phyloP scores from a whole-genome alignment of 2,797 vertebrate genomes.

The Hapalemur alaotrensis region DNA sequence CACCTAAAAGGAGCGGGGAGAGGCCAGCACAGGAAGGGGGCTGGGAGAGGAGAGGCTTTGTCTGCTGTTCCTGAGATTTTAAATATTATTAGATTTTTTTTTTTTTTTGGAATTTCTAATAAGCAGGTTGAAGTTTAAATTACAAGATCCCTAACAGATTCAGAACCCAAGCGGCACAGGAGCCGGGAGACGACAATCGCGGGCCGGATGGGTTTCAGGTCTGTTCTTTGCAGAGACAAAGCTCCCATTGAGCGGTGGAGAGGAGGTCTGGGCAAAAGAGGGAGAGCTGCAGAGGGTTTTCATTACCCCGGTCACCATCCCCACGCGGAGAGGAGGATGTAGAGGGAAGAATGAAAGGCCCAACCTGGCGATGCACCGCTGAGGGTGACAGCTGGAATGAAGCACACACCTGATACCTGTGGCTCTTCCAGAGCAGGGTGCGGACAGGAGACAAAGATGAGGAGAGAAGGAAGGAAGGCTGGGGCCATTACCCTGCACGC shows the following conservation, averaged over 20 bases:
- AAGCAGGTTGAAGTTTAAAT: constrained; percentile 88
- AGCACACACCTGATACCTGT: constrained; percentile 21
- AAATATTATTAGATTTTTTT: constrained; percentile 82
- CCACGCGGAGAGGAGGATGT: background rate
- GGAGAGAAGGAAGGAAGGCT: background rate
- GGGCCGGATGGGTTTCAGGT: constrained; percentile 89
- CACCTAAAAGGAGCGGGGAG: no score
- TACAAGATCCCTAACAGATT: constrained; percentile 86
- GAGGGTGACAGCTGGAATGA: background rate
- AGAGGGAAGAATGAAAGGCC: constrained; percentile 57
- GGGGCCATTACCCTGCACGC: background rate
- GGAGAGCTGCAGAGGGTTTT: constrained; percentile 79
- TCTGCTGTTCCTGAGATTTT: constrained; percentile 52
- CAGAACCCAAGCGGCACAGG: constrained; percentile 84
- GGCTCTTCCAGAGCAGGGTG: background rate
- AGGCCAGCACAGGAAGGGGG: constrained; percentile 43
- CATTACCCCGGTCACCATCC: constrained; percentile 85
- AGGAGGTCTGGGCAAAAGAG: constrained; percentile 67
- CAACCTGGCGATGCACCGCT: background rate
- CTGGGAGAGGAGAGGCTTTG: background rate
- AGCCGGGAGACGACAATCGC: constrained; percentile 89
- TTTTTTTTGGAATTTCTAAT: constrained; percentile 88
- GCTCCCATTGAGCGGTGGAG: constrained; percentile 85
- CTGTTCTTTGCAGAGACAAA: constrained; percentile 89
- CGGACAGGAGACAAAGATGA: background rate